Conservation (phyloP, 2,113 vertebrate genomes). For the Sphaerodactylus townsendi region DNA sequence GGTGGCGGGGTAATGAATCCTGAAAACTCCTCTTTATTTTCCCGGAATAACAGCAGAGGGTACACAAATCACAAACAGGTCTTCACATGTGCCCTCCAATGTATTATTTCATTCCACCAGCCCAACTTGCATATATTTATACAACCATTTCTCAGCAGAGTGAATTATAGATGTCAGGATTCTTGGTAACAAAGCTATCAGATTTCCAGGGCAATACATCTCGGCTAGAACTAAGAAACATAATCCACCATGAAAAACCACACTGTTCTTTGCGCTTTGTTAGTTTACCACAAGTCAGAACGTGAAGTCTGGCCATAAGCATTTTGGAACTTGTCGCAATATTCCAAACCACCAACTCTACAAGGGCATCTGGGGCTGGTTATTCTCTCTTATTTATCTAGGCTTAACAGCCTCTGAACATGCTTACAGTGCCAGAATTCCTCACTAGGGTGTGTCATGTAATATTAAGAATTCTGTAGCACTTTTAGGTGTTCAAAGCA, state of each 20-base stretch:
- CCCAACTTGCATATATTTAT: neutral
- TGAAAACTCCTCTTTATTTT: neutral
- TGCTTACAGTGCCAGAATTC: neutral
- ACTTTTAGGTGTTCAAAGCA: too few species aligned
- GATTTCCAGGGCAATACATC: constrained; percentile 46
- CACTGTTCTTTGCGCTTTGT: constrained; percentile 16
- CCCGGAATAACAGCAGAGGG: neutral
- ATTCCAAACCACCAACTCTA: neutral
- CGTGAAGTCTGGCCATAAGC: constrained; percentile 2
- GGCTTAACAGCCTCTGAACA: neutral
- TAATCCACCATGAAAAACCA: neutral
- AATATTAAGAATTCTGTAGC: too few species aligned
- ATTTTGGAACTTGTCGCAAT: neutral
- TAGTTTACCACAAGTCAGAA: constrained; percentile 30
- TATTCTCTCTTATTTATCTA: neutral
- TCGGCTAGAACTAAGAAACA: constrained; percentile 9
- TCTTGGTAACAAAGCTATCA: constrained; percentile 12
- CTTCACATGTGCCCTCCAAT: neutral
- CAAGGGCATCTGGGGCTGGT: neutral
- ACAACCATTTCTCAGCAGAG: constrained; percentile 1
- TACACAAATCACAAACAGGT: neutral
- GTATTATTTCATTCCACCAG: neutral
- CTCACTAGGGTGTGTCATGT: neutral
- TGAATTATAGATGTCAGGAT: constrained; percentile 27
- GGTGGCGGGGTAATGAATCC: neutral